phyloP scores from a whole-genome alignment of 2,797 vertebrate genomes.

The Catostomus latipinnis region DNA sequence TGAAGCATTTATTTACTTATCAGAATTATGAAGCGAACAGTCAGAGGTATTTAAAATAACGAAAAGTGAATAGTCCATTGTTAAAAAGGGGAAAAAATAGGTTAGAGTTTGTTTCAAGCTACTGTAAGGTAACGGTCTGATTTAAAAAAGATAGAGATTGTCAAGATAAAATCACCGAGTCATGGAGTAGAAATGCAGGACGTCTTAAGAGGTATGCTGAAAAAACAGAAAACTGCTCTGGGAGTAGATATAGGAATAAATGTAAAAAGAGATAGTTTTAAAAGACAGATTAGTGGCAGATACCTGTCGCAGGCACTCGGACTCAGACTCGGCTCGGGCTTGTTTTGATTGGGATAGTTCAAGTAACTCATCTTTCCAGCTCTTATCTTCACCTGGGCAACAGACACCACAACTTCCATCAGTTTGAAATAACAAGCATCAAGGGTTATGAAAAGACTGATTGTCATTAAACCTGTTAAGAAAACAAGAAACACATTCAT shows the following conservation, averaged over 20 bases:
- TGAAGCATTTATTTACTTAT: background rate
- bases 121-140: background rate
- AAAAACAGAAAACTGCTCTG: conserved; percentile 37
- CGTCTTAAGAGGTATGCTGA: conserved; percentile 36
- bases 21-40: background rate
- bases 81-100: background rate
- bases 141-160: background rate
- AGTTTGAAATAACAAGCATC: background rate
- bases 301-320: conserved; percentile 80
- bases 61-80: background rate
- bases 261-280: background rate
- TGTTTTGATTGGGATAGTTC: conserved; percentile 86
- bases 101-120: too few species aligned
- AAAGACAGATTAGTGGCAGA: background rate
- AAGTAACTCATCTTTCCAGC: conserved; percentile 86
- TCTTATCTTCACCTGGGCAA: conserved; percentile 82
- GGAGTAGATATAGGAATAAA: background rate
- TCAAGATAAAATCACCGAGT: background rate
- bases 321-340: conserved; percentile 76
- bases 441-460: background rate
- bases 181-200: conserved; percentile 22
- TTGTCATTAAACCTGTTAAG: too few species aligned
- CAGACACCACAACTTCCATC: conserved; percentile 18
- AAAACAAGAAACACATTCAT: too few species aligned
- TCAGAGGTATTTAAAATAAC: background rate